Base-by-base conservation (phyloP, 2,888 invertebrate genomes). In the Leptothorax acervorum region DNA sequence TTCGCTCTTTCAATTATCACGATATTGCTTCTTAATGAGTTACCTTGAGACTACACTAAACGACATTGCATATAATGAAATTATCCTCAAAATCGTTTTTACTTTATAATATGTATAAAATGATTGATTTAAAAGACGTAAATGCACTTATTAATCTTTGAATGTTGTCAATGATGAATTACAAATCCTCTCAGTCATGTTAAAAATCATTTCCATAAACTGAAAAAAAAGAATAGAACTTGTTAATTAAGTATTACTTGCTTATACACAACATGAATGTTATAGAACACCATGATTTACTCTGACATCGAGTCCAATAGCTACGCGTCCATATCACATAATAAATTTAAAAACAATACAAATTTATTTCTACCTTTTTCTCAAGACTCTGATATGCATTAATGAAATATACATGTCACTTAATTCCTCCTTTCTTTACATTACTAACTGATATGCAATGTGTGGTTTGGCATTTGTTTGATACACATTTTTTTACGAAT, bases 401-500 rank as follows among this genome's bases (percentile, higher is more conserved):
- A 76, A 78, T 71, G 71, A 53, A 76, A 68, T 66, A 39, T 83
- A 73, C 66, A 62, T 71, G 73, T 63, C 79, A 62, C 45, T 63
- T 70, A 75, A 85, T 66, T 76, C 39, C 28, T 78, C 28, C 31
- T 45, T 60, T 70, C 35, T 35, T 76, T 76, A 65, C 23, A 31
- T 79, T 70, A 79, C 79, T 79, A 79, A 78, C 57, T 39, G 18
- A 60, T 31, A 23, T 35, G 0, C 23, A 65, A 85, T 82, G 82
- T 82, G 86, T 84, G 79, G 63, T 53, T 86, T 83, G 81, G 73
- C 84, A 87, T 82, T 84, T 82, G 78, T 89, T 73, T 91, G 87
- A 92, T 87, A 74, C 57, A 42, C 18, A 53, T n/a, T 78, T 15
- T 45, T 90, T 90, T 84, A 86, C 90, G 76, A 89, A 81, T 95